Percentiles rank a stretch among this genome's conserved stretches.
phyloP scores from a whole-genome alignment of 2,797 vertebrate species.

The Tangara arthus region DNA sequence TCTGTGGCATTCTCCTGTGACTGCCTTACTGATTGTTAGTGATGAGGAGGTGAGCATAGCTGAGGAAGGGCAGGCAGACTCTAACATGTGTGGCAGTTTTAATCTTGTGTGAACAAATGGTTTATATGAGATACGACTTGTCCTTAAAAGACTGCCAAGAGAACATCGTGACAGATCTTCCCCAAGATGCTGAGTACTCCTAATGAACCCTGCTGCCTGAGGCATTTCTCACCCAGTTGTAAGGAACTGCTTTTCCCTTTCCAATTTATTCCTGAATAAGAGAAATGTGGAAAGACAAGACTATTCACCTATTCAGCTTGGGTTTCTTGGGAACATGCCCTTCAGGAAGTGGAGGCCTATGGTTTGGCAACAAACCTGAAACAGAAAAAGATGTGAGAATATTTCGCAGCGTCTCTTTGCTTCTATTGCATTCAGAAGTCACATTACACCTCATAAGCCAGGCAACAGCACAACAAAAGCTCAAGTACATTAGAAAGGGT shows the following conservation, averaged over 20 bases:
- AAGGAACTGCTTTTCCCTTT: neutral
- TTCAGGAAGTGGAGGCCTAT: conserved; percentile 87
- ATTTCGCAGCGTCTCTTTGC: neutral
- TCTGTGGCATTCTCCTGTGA: neutral
- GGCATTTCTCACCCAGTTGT: neutral
- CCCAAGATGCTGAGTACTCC: neutral
- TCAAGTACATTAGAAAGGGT: neutral
- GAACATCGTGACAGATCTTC: neutral
- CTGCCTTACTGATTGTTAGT: neutral
- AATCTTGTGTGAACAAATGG: neutral
- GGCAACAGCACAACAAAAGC: neutral
- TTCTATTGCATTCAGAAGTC: neutral
- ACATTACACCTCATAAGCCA: neutral
- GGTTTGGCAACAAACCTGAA: conserved; percentile 91
- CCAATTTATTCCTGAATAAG: neutral
- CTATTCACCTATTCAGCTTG: conserved; percentile 87
- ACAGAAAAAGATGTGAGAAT: neutral
- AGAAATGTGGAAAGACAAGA: neutral
- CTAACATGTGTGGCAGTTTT: neutral
- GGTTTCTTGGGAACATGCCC: conserved; percentile 79
- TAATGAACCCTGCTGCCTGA: neutral
- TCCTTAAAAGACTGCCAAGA: neutral
- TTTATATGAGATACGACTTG: neutral
- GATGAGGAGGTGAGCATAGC: neutral
- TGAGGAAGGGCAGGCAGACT: neutral